Evolutionary conservation across 2,113 vertebrate species (phyloP).

Genomic region (Cariama cristata): DNA sequence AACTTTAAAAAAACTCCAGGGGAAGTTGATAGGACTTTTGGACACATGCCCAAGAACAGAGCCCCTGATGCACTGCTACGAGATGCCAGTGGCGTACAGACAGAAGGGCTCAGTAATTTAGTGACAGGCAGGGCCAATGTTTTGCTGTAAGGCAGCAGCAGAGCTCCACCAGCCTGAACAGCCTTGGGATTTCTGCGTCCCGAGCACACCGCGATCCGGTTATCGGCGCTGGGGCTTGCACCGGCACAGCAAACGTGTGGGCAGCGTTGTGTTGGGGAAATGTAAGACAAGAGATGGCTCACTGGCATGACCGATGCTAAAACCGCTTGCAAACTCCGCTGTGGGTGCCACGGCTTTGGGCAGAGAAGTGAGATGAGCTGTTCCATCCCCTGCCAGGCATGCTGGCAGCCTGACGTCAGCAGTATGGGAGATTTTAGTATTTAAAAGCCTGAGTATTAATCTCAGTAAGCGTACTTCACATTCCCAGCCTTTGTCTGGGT

Average conservation of each 20-base stretch:
- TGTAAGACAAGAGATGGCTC: fast-evolving
- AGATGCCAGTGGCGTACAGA: fast-evolving
- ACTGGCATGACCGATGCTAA: fast-evolving
- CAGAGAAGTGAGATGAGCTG: not conserved
- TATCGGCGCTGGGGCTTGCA: not conserved
- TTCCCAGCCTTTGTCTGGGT: not conserved
- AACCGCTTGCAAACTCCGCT: not conserved
- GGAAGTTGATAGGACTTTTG: not conserved
- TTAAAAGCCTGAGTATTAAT: not conserved
- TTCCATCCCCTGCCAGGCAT: not conserved
- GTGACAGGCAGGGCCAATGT: not conserved
- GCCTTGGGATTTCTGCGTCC: not conserved
- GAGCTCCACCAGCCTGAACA: fast-evolving
- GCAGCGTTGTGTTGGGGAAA: not conserved
- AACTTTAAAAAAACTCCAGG: not conserved
- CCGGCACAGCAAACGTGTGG: not conserved
- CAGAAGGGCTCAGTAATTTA: not conserved
- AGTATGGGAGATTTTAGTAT: not conserved
- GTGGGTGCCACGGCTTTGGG: not conserved
- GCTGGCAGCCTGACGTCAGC: not conserved
- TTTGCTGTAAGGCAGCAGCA: not conserved
- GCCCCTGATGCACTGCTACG: not conserved
- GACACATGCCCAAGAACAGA: not conserved
- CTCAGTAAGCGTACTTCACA: fast-evolving
- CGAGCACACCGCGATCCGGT: fast-evolving